Evolutionary conservation across 1,140 invertebrate genomes (phyloP), one percentile per base, ranked within the genome.

Genomic region (Rhagoletis zephyria): DNA sequence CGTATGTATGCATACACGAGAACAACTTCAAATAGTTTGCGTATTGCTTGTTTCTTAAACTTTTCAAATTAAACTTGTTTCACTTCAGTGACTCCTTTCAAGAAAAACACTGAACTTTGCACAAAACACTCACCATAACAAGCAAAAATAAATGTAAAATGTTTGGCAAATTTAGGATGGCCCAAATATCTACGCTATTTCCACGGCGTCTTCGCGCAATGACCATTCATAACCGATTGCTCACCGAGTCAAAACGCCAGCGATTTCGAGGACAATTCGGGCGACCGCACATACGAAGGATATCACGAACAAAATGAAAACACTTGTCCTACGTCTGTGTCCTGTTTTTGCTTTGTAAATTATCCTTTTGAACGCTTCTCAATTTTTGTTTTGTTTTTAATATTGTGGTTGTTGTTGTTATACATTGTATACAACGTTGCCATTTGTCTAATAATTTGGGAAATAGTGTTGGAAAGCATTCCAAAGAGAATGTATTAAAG

Each of bases 151-250:
- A 59, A 61, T 60, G 60, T 9, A 63, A 61, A 86, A 14, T 63
- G 10, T 86, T 85, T 59, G 12, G n/a, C 30, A 19, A n/a, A 9
- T n/a, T 64, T 59, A 51, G 19, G 60, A 63, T 12, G 16, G 40
- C 6, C 40, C 70, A 77, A 85, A 85, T 86, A 63, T 63, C 85
- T 64, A 48, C 56, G 42, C 61, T 61, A 45, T 86, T 86, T 63
- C 10, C 16, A 63, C 30, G 16, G 48, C 48, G 74, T 81, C 74
- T 81, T 81, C 48, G 48, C 74, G 74, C 74, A 56, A 81, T 10
- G 74, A 74, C 42, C 74, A 81, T 81, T 81, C 74, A 81, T 16
- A 81, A 81, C 74, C 74, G 74, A 81, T 56, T 56, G 48, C 48
- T 81, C n/a, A 56, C 9, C n/a, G 16, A 56, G 6, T 56, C 61